phyloP scores from a whole-genome alignment of 2,888 invertebrate species.

The Mechanitis messenoides region DNA sequence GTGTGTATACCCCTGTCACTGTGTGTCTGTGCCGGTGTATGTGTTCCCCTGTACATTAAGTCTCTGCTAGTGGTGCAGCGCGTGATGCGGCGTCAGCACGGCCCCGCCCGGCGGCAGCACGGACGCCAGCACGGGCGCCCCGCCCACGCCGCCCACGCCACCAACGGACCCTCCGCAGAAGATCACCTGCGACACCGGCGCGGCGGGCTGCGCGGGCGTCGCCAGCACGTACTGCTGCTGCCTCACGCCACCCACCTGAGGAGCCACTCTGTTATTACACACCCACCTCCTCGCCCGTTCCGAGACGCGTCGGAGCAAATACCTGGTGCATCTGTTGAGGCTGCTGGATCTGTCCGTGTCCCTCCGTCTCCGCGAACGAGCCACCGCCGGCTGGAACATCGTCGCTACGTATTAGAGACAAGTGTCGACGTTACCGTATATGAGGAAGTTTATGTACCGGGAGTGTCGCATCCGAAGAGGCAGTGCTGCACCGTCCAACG shows the following conservation, averaged over 20 bases:
- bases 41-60: background rate
- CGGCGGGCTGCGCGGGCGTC: conserved; percentile 55
- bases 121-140: conserved; percentile 58
- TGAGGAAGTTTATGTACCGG: conserved; percentile 33
- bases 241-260: conserved; percentile 59
- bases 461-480: conserved; percentile 63
- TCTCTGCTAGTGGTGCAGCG: conserved; percentile 49
- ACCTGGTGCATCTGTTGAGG: conserved; percentile 66
- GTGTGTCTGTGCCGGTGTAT: background rate
- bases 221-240: conserved; percentile 67
- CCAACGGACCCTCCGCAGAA: conserved; percentile 58
- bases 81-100: conserved; percentile 64
- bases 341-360: conserved; percentile 49
- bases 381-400: background rate
- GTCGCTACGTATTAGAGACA: background rate
- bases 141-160: conserved; percentile 39
- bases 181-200: conserved; percentile 69
- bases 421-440: too few species aligned
- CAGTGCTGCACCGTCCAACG: conserved; percentile 74
- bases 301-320: background rate
- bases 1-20: background rate
- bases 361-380: conserved; percentile 47
- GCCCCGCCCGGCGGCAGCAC: conserved; percentile 64
- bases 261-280: too few species aligned
- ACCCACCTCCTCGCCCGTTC: too few species aligned